Percentiles rank a stretch among this genome's conserved stretches.
phyloP scores from a whole-genome alignment of 2,113 vertebrate genomes.

The Ictalurus furcatus region DNA sequence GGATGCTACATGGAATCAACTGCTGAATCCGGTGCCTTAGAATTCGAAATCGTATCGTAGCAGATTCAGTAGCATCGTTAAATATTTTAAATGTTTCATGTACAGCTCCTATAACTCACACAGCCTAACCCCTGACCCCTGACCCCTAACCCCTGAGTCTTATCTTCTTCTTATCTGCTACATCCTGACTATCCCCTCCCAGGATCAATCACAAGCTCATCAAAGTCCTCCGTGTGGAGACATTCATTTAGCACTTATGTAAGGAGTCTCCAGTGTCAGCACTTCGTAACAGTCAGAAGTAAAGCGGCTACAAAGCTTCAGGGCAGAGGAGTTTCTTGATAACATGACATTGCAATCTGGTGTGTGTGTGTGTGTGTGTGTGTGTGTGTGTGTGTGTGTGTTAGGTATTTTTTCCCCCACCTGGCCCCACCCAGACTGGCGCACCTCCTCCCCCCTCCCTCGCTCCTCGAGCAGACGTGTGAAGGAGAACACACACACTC shows the following conservation, averaged over 20 bases:
- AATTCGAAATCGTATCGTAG: too few relatives aligned
- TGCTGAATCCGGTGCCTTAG: too few relatives aligned
- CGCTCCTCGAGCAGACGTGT: constrained; percentile 86
- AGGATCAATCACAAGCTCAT: neutral
- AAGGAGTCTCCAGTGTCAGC: constrained; percentile 4
- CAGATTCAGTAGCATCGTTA: neutral
- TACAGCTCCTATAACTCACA: neutral
- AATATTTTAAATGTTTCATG: neutral
- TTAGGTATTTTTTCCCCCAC: constrained; percentile 94
- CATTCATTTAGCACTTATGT: neutral
- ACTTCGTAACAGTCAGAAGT: neutral
- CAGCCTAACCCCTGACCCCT: neutral
- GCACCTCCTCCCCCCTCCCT: constrained; percentile 88
- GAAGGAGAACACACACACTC: constrained; percentile 82
- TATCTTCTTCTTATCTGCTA: neutral
- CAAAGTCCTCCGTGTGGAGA: neutral
- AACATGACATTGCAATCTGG: constrained; percentile 17
- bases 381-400: constrained; percentile 80
- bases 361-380: constrained; percentile 76
- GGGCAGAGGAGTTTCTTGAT: neutral
- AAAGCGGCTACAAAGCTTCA: neutral
- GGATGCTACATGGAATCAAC: neutral
- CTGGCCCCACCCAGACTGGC: constrained; percentile 89
- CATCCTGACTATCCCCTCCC: neutral
- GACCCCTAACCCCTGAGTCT: neutral